These are phyloP conservation scores for Zosterops pallidus DNA, from an alignment of 2,113 vertebrate species.

Conservation along the genomic window DNA sequence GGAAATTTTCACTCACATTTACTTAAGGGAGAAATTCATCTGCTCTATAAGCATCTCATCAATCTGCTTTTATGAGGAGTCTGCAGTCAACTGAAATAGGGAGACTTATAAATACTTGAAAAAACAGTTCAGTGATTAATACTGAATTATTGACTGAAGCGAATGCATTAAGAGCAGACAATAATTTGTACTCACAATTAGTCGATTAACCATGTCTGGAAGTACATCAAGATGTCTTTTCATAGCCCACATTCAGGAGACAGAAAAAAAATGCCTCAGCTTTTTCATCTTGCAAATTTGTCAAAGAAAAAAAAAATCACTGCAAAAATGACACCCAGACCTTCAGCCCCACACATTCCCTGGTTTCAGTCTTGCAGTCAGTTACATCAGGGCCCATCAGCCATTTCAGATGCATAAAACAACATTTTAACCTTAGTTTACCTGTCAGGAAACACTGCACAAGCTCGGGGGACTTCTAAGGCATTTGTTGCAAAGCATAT, in stretches of 20 bases:
- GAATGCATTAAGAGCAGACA: background rate
- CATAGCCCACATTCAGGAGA: background rate
- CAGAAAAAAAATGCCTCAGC: background rate
- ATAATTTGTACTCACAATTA: constrained; percentile 12
- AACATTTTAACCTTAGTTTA: background rate
- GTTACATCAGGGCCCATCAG: background rate
- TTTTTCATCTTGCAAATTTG: background rate
- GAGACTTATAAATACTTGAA: background rate
- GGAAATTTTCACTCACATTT: background rate
- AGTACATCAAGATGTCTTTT: background rate
- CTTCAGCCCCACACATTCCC: background rate
- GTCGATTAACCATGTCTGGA: background rate
- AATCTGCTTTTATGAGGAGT: background rate
- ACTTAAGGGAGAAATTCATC: background rate
- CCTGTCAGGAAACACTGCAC: background rate
- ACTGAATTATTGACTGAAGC: constrained; percentile 15
- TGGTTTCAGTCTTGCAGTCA: background rate
- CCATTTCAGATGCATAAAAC: background rate
- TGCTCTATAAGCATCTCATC: background rate
- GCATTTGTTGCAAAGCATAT: background rate
- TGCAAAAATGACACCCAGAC: background rate
- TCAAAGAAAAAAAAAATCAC: background rate
- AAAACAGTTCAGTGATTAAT: background rate
- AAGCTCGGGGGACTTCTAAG: background rate
- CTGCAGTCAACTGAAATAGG: background rate